Conservation (phyloP, 2,888 invertebrate genomes). For the Hecatera dysodea region DNA sequence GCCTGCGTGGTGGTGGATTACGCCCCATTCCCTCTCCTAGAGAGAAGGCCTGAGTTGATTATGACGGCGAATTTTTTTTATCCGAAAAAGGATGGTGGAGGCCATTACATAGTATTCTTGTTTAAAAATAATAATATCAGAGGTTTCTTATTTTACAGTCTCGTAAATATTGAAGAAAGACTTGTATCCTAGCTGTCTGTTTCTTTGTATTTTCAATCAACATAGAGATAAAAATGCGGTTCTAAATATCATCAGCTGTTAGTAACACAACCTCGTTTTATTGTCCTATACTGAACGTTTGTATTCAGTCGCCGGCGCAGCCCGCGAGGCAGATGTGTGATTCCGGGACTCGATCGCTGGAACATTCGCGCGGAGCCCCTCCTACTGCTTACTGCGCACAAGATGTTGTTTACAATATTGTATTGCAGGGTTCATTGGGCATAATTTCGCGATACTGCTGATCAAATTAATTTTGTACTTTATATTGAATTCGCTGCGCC, state of each 20-base stretch:
- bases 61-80: too few relatives aligned
- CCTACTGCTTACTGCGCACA: constrained; percentile 38
- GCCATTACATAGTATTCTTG: too few relatives aligned
- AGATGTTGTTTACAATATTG: constrained; percentile 51
- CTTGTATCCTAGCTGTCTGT: background rate
- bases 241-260: constrained; percentile 31
- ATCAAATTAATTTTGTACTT: background rate
- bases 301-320: constrained; percentile 33
- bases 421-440: constrained; percentile 7
- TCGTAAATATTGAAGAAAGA: too few relatives aligned
- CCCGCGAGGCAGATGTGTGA: constrained; percentile 54
- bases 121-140: too few relatives aligned
- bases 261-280: constrained; percentile 24
- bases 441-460: constrained; percentile 6
- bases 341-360: constrained; percentile 43
- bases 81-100: too few relatives aligned
- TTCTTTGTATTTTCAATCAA: background rate
- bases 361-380: constrained; percentile 32
- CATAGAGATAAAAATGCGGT: constrained; percentile 10
- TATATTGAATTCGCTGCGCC: too few relatives aligned
- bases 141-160: too few relatives aligned
- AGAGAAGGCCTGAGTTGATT: too few relatives aligned
- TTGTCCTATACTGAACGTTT: constrained; percentile 13
- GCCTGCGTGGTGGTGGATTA: too few relatives aligned
- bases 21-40: too few relatives aligned